phyloP scores from a whole-genome alignment of 2,888 invertebrate species.

The Eucriotettix oculatus region DNA sequence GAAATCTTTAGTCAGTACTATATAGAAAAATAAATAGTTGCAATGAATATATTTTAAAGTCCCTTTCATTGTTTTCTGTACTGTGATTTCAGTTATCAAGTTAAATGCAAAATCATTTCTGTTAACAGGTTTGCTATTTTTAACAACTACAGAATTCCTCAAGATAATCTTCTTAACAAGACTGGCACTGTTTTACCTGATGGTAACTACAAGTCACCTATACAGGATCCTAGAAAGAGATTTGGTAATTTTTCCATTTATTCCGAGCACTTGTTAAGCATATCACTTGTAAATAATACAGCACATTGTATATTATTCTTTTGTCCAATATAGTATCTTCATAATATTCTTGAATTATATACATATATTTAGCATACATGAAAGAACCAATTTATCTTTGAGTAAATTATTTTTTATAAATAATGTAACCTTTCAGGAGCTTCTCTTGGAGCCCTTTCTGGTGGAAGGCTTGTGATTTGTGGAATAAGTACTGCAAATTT shows the following conservation, averaged over 20 bases:
- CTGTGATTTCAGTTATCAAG: too few relatives aligned
- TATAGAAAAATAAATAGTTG: too few relatives aligned
- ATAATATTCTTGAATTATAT: not conserved
- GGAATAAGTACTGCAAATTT: constrained; percentile 37
- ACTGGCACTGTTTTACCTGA: constrained; percentile 78
- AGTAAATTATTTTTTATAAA: not conserved
- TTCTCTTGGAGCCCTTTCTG: constrained; percentile 70
- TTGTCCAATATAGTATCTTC: too few relatives aligned
- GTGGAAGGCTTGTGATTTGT: constrained; percentile 62
- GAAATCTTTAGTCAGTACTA: too few relatives aligned
- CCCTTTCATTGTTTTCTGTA: too few relatives aligned
- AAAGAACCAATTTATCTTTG: not conserved
- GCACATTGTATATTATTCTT: not conserved
- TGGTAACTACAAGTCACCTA: constrained; percentile 81
- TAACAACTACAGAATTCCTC: constrained; percentile 69
- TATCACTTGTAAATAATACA: not conserved
- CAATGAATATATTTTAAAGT: too few relatives aligned
- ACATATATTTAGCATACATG: not conserved
- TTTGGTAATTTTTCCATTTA: constrained; percentile 33
- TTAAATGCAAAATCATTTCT: not conserved
- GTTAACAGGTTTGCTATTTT: constrained; percentile 49
- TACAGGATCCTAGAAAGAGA: constrained; percentile 70
- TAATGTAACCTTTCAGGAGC: not conserved
- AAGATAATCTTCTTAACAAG: constrained; percentile 67
- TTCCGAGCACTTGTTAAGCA: not conserved